These are phyloP conservation scores for Trichonephila clavata DNA, from an alignment of 1,140 invertebrate genomes.

Conservation along the genomic window DNA sequence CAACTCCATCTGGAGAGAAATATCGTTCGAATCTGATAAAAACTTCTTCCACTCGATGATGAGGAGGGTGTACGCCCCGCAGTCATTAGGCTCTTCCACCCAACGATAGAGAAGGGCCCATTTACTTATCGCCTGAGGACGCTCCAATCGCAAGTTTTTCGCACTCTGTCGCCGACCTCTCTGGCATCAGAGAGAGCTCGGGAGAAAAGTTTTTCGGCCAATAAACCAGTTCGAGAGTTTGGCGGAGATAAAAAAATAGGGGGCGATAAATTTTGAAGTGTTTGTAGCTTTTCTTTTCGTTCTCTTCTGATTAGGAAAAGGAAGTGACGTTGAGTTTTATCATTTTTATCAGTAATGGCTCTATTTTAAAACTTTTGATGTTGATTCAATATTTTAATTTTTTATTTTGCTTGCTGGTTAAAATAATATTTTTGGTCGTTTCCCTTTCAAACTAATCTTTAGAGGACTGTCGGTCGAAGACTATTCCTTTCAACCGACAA, in stretches of 20 bases:
- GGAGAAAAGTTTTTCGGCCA: constrained; percentile 6
- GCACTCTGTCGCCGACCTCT: background rate
- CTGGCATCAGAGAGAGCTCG: background rate
- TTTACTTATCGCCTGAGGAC: constrained; percentile 21
- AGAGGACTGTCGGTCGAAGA: too few relatives aligned
- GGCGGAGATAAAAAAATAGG: background rate
- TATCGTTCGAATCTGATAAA: constrained; percentile 1
- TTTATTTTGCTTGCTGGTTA: too few relatives aligned
- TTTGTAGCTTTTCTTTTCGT: background rate
- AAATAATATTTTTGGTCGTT: too few relatives aligned
- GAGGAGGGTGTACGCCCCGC: background rate
- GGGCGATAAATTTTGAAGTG: background rate
- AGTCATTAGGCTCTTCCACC: constrained; percentile 10
- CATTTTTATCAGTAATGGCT: background rate
- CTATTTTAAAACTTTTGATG: background rate
- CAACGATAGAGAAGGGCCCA: background rate
- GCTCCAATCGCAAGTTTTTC: constrained; percentile 2
- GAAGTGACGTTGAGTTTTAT: background rate
- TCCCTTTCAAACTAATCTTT: too few relatives aligned
- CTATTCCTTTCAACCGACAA: too few relatives aligned
- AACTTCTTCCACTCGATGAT: background rate
- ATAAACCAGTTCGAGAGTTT: constrained; percentile 21
- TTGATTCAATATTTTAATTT: too few relatives aligned
- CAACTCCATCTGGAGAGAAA: background rate
- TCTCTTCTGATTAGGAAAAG: background rate